Evolutionary conservation across 2,888 invertebrate species (phyloP), one percentile per base, ranked within the genome.

Genomic region (Cephus spinipes): DNA sequence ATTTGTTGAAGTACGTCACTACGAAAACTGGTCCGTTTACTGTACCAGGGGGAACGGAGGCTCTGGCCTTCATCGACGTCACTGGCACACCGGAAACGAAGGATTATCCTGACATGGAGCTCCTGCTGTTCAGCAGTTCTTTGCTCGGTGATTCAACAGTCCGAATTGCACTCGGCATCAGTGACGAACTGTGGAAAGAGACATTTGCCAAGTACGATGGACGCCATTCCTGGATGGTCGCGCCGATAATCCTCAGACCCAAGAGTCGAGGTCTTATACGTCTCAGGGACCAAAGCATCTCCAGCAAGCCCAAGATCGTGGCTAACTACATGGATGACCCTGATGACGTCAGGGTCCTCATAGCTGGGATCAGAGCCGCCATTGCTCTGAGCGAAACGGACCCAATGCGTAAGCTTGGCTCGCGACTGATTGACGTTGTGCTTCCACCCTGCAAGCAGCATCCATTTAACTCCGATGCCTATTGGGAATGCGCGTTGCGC

Each of bases 21-120:
- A n/a, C 79, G 4, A 68, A 93, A 1, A 92, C 92, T 12, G 94
- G 94, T 0, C 93, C 93, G 1, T 85, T 94, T 80, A 92, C 94
- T 0, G 90, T 92, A 2, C 87, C 93, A 73, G 94, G 93, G 34
- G 94, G 93, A 4, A 93, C 93, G 0, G 94, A 94, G 90, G 93
- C 93, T 3, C 89, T 95, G 69, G 93, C 93, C 1, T 95, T 94
- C 84, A 91, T 94, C 3, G 93, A 94, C 89, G 94, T 94, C 0
- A 94, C 94, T 78, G 88, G 93, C 30, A 93, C 94, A 3, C 87
- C 91, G 4, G 94, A 94, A 85, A 83, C 89, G 0, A 92, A 92
- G 3, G 93, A 94, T 79, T 93, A 93, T 84, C 96, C 96, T 0
- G 96, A 96, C 87, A 93, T 96, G 76, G 96, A 96, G 88, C 88